Conservation (phyloP, 2,888 invertebrate genomes). For the Hybos culiciformis region DNA sequence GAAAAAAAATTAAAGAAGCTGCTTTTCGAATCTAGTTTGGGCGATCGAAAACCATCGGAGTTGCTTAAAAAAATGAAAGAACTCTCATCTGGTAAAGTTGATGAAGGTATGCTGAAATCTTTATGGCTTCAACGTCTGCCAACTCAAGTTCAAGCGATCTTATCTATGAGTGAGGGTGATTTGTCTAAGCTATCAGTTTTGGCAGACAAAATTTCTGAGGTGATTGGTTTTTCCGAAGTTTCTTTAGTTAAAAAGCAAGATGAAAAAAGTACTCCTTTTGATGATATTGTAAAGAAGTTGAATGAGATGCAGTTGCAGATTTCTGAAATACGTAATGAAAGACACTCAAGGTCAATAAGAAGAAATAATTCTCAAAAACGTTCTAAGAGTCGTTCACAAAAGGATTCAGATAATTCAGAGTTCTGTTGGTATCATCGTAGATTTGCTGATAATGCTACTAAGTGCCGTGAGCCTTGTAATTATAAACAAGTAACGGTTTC, state of each 20-base stretch:
- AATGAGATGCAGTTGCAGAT: no score
- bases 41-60: slow-evolving; percentile 18
- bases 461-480: slow-evolving; percentile 10
- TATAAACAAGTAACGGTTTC: no score
- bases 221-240: slow-evolving; percentile 10
- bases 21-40: slow-evolving; percentile 16
- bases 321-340: no score
- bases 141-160: slow-evolving; percentile 12
- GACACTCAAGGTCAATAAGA: no score
- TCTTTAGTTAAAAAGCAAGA: no score
- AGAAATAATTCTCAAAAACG: no score
- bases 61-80: slow-evolving; percentile 17
- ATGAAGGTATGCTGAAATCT: slow-evolving; percentile 16
- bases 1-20: slow-evolving; percentile 15
- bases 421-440: slow-evolving; percentile 12
- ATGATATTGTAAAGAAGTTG: no score
- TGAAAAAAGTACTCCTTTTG: no score
- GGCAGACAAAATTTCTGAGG: slow-evolving; percentile 14
- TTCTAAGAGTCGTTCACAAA: no score
- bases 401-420: no score
- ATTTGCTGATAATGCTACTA: slow-evolving; percentile 11
- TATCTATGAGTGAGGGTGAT: slow-evolving; percentile 14
- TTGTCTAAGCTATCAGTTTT: slow-evolving; percentile 10
- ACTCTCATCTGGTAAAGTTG: slow-evolving; percentile 15
- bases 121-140: slow-evolving; percentile 18